Conservation (phyloP, 2,888 invertebrate genomes). For the Hoplodrina ambigua region DNA sequence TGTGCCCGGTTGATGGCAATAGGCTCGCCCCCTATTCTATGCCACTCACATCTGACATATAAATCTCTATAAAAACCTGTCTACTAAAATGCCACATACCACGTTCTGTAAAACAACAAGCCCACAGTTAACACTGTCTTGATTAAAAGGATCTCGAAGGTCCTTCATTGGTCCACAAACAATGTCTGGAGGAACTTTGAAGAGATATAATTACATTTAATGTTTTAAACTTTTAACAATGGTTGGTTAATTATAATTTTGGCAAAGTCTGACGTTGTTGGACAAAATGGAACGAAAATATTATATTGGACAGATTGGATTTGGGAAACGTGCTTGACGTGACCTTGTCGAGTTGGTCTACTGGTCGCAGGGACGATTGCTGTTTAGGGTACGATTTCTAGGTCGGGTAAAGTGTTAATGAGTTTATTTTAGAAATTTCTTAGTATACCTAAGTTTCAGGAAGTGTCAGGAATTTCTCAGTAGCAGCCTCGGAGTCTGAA, state of each 20-base stretch:
- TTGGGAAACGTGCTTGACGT: neutral
- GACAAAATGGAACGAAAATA: slow-evolving; percentile 4
- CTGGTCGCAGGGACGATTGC: too few species aligned
- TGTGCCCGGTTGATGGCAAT: too few species aligned
- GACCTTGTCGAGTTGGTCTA: too few species aligned
- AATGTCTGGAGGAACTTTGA: slow-evolving; percentile 45
- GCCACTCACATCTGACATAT: too few species aligned
- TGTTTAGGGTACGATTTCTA: too few species aligned
- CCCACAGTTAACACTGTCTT: slow-evolving; percentile 29
- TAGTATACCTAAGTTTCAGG: too few species aligned
- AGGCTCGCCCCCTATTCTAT: too few species aligned
- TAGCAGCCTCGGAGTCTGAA: too few species aligned
- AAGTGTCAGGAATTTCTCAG: too few species aligned
- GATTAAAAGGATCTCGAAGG: slow-evolving; percentile 45
- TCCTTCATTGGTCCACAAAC: slow-evolving; percentile 32
- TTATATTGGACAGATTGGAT: neutral
- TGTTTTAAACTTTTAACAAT: slow-evolving; percentile 42
- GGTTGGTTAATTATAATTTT: slow-evolving; percentile 37
- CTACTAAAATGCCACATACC: slow-evolving; percentile 21
- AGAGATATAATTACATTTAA: slow-evolving; percentile 29
- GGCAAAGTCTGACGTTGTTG: slow-evolving; percentile 3
- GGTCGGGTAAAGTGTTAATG: too few species aligned
- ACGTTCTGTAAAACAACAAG: neutral
- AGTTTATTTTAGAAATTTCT: too few species aligned
- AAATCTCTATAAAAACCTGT: neutral